These are phyloP conservation scores for Talpa occidentalis DNA, from an alignment of 2,113 vertebrate species.

Conservation along the genomic window DNA sequence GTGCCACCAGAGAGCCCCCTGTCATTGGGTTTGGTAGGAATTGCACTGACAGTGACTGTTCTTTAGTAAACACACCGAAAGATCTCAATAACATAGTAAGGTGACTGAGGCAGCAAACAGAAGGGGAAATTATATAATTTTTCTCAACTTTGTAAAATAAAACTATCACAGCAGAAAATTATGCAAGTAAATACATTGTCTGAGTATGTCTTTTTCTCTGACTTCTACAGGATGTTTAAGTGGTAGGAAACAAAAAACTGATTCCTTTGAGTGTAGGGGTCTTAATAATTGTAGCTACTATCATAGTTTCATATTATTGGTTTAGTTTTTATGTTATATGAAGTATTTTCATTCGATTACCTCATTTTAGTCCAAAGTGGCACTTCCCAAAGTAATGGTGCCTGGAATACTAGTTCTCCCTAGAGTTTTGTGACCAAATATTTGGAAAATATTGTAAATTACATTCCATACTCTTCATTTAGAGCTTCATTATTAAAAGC, in stretches of 20 bases:
- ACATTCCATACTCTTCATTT: neutral
- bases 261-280: neutral
- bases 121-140: neutral
- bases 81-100: conserved; percentile 2
- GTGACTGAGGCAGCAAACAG: neutral
- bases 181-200: neutral
- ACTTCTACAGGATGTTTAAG: neutral
- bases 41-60: neutral
- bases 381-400: neutral
- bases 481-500: neutral
- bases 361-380: conserved; percentile 2
- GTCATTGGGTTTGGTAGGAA: neutral
- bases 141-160: conserved; percentile 33
- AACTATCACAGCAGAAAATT: neutral
- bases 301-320: neutral
- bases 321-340: neutral
- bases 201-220: neutral
- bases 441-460: conserved; percentile 14
- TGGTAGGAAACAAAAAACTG: neutral
- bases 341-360: neutral
- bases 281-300: neutral
- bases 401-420: neutral
- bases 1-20: no score
- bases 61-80: neutral
- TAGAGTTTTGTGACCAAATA: neutral